These are phyloP conservation scores for Pollicipes pollicipes DNA, from an alignment of 1,140 invertebrate species.

Conservation along the genomic window DNA sequence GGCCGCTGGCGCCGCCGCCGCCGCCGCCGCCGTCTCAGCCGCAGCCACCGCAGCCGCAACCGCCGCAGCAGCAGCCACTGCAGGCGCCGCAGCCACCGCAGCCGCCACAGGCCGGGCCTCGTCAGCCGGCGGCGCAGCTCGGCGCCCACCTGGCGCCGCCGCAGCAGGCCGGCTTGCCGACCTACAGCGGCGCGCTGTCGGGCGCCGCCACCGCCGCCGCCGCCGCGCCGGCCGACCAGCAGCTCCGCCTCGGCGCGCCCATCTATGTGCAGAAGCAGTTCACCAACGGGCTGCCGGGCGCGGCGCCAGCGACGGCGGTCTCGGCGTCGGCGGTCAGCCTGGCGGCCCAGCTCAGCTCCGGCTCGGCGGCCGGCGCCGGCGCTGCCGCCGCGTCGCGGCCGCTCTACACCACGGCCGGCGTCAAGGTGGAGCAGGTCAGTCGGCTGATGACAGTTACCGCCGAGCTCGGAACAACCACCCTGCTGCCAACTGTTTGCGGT, in stretches of 20 bases:
- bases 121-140: not conserved
- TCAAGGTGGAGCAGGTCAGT: not conserved
- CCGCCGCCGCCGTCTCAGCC: not conserved
- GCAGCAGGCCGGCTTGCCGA: not conserved
- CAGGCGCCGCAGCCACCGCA: no score
- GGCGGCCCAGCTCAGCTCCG: no score
- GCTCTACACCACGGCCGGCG: not conserved
- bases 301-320: no score
- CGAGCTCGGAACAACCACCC: no score
- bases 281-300: not conserved
- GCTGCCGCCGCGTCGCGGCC: not conserved
- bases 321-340: no score
- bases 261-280: not conserved
- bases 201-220: no score
- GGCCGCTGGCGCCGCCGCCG: not conserved
- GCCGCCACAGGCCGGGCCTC: no score
- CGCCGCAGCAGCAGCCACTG: no score
- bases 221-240: not conserved
- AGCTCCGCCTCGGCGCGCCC: not conserved
- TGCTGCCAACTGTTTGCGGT: no score
- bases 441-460: no score
- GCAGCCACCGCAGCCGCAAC: no score
- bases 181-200: not conserved
- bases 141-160: not conserved
- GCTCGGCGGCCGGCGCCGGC: no score